Evolutionary conservation across 2,113 vertebrate species (phyloP).

Genomic region (Brachyistius frenatus): DNA sequence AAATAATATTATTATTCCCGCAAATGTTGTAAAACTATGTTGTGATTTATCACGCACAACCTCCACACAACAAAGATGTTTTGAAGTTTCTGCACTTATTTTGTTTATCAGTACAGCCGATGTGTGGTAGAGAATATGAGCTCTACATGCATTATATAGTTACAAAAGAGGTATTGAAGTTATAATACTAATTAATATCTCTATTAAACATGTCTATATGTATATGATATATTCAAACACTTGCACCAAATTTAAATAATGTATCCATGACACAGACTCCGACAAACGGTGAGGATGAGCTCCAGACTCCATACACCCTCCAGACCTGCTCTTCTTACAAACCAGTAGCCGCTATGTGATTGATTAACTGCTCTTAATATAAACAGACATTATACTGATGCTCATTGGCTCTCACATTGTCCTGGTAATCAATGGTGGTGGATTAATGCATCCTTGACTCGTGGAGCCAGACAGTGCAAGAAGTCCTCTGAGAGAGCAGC

Average conservation of each 20-base stretch:
- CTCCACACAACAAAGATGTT: too few species aligned
- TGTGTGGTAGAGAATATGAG: too few species aligned
- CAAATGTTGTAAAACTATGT: neutral
- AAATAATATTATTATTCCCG: neutral
- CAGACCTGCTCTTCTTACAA: conserved; percentile 39
- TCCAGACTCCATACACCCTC: conserved; percentile 7
- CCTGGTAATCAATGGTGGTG: conserved; percentile 38
- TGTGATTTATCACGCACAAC: too few species aligned
- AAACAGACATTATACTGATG: conserved; percentile 60
- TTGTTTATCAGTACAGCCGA: too few species aligned
- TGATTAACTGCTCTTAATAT: conserved; percentile 60
- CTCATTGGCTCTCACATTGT: conserved; percentile 30
- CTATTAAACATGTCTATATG: too few species aligned
- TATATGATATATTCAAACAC: neutral
- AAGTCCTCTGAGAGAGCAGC: conserved; percentile 38
- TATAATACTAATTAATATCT: too few species aligned
- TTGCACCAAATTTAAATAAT: neutral
- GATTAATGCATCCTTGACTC: conserved; percentile 60
- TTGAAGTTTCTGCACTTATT: too few species aligned
- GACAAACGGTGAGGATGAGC: neutral
- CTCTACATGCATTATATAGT: too few species aligned
- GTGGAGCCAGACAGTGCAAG: conserved; percentile 36
- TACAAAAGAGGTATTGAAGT: too few species aligned
- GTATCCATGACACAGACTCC: conserved; percentile 9
- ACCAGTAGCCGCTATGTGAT: conserved; percentile 40